These are phyloP conservation scores for Thymallus thymallus DNA, from an alignment of 2,113 vertebrate genomes.

Conservation along the genomic window DNA sequence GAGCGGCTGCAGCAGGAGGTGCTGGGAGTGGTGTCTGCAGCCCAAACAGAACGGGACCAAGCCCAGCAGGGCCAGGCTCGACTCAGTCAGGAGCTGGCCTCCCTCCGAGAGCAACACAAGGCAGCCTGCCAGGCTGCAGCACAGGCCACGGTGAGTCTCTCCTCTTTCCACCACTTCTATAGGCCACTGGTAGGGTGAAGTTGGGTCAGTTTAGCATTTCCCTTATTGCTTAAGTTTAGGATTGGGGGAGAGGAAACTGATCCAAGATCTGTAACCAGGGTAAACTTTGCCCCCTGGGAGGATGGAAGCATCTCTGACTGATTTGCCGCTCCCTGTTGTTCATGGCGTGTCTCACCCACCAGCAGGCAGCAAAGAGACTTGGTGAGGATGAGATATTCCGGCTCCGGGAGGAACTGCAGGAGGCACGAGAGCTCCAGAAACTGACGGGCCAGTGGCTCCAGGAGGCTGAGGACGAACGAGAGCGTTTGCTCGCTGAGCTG, in stretches of 20 bases:
- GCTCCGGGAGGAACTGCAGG: conserved; percentile 75
- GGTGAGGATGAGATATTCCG: conserved; percentile 70
- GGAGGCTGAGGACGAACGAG: conserved; percentile 77
- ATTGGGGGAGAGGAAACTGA: no score
- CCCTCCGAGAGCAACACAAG: conserved; percentile 72
- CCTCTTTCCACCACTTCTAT: neutral
- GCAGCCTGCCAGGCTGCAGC: conserved; percentile 65
- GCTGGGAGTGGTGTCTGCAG: conserved; percentile 62
- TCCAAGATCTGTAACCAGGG: no score
- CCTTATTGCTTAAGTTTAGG: no score
- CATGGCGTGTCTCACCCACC: no score
- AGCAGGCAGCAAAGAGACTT: no score
- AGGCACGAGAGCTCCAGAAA: conserved; percentile 77
- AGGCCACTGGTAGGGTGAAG: no score
- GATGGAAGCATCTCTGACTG: no score
- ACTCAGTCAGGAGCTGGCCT: conserved; percentile 69
- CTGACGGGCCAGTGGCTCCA: conserved; percentile 80
- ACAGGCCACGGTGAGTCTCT: conserved; percentile 47
- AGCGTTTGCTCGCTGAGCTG: conserved; percentile 27
- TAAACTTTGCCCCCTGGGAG: no score
- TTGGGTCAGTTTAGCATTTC: no score
- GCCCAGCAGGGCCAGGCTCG: conserved; percentile 53
- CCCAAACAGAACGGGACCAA: conserved; percentile 71
- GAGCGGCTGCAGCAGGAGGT: conserved; percentile 74
- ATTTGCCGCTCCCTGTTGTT: no score